Evolutionary conservation across 2,888 invertebrate genomes (phyloP), one percentile per base, ranked within the genome.

Genomic region (Ochropleura plecta): DNA sequence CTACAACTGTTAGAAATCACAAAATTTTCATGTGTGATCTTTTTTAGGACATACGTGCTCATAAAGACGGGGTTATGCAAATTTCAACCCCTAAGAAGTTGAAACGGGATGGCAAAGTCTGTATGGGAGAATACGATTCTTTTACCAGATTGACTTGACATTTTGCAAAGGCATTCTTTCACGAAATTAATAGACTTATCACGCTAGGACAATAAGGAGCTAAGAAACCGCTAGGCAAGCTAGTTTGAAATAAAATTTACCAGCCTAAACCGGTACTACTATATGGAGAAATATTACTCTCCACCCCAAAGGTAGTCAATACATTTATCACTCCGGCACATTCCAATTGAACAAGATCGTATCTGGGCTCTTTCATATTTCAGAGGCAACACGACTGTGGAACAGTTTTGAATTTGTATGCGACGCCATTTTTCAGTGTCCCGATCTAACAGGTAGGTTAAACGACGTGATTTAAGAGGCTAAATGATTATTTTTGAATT

Each of bases 321-420:
- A 77, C 77, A 85, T 86, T 66, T 71, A 85, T 86, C 83, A 87
- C 44, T 12, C 46, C n/a, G 68, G 16, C 40, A 80, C 78, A 55
- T 83, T 85, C 85, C 83, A 85, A 83, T 86, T 70, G 73, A 72
- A 76, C 64, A n/a, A 73, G 86, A 86, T 87, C 62, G 48, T 79
- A 86, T 87, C 87, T 30, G 44, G 62, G 44, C 76, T 65, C 76
- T 75, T 87, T 81, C 85, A 87, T 86, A 86, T 87, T 85, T 85
- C 83, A 87, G 67, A 71, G 64, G 55, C 3, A 42, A 20, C 60
- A 49, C 65, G 7, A 20, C 18, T 63, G 69, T 63, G 42, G 3
- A 44, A 59, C 73, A 53, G 60, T 76, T 84, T 74, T 80, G 82
- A 78, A 82, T 86, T 78, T 73, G 65, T 74, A 67, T 75, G 70